Evolutionary conservation across 2,888 invertebrate species (phyloP).

Genomic region (Aromia moschata): DNA sequence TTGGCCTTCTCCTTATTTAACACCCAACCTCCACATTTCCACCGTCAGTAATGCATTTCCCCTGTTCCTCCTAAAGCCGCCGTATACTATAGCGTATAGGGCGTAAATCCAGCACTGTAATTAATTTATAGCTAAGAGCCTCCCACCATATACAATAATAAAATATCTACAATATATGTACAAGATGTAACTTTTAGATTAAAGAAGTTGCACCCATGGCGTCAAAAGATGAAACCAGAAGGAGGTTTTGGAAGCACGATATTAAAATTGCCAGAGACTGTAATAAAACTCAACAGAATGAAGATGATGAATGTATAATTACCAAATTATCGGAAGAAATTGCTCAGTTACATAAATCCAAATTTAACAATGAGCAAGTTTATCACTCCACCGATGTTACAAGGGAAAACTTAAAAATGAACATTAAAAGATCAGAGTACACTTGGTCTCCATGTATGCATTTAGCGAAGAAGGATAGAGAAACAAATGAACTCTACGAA

Average conservation of each 20-base stretch:
- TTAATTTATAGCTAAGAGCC: too few species aligned
- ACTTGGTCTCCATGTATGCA: conserved; percentile 54
- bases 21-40: too few species aligned
- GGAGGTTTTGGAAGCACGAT: conserved; percentile 71
- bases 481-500: conserved; percentile 23
- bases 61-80: too few species aligned
- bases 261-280: conserved; percentile 70
- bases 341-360: conserved; percentile 46
- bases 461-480: conserved; percentile 10
- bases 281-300: conserved; percentile 61
- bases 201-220: conserved; percentile 71
- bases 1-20: too few species aligned
- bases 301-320: conserved; percentile 54
- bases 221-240: conserved; percentile 59
- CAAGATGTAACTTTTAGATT: conserved; percentile 62
- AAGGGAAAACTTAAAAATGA: conserved; percentile 39
- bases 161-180: too few species aligned
- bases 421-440: conserved; percentile 42
- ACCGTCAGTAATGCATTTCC: too few species aligned
- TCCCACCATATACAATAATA: too few species aligned
- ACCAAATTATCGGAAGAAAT: conserved; percentile 55
- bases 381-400: conserved; percentile 49
- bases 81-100: too few species aligned
- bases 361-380: conserved; percentile 34
- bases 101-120: too few species aligned